Evolutionary conservation across 2,888 invertebrate genomes (phyloP), one percentile per base, ranked within the genome.

Genomic region (Charanyca ferruginea): DNA sequence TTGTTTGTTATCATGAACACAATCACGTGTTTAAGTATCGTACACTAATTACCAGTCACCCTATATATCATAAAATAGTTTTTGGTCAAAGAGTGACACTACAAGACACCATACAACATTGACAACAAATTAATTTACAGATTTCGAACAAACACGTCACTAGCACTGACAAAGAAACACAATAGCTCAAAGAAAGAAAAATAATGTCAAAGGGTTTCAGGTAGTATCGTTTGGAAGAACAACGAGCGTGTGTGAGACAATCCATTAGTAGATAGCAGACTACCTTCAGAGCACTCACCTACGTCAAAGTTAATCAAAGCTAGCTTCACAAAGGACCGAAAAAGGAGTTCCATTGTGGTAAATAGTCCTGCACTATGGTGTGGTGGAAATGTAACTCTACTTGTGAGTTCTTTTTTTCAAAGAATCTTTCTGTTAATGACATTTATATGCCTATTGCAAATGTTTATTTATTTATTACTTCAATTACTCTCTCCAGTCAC

Each of bases 231-330:
- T 81, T 78, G 76, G 71, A 77, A 76, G 81, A 77, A 80, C 79
- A 79, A 68, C 48, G 53, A 48, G 62, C 69, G 74, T 83, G 83
- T 83, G 79, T 75, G 77, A 73, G 77, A 91, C 91, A 93, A 94
- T 94, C 93, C 94, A 94, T 94, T 94, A 94, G 89, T 55, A 55
- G 65, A 59, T 66, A 75, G 51, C 51, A 66, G 49, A 63, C 67
- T 76, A 85, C 84, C 83, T 85, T 78, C 80, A 63, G 66, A 84
- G 90, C 90, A 93, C 93, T 93, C 92, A 92, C 93, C 93, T 93
- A 95, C 91, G 95, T 95, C 95, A 95, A 95, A 96, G 95, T 94
- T 95, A 96, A 96, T 96, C 95, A 95, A 93, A 94, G 91, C 89
- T 89, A 86, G 88, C 84, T 85, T 86, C 92, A 94, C 94, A 94